phyloP scores from a whole-genome alignment of 2,113 vertebrate species.

The Brachypodius melanocephalos region DNA sequence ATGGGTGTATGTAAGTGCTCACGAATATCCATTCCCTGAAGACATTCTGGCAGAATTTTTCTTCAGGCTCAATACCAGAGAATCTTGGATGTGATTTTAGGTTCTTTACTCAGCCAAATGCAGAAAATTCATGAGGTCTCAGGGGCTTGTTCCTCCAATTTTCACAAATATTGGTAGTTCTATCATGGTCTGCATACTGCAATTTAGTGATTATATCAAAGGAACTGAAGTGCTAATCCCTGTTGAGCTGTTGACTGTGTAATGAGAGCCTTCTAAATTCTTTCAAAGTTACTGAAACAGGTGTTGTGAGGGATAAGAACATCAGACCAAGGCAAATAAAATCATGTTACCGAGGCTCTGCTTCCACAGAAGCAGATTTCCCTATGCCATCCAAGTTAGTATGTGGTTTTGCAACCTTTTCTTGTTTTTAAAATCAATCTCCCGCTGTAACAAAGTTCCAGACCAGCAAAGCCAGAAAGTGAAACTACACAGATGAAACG shows the following conservation, averaged over 20 bases:
- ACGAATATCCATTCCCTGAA: neutral
- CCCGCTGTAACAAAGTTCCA: neutral
- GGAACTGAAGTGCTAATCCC: conserved; percentile 29
- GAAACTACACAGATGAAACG: neutral
- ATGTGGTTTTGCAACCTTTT: neutral
- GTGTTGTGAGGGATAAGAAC: conserved; percentile 49
- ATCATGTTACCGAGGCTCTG: neutral
- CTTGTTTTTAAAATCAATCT: neutral
- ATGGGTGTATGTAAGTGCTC: neutral
- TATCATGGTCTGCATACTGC: neutral
- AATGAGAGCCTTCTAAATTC: conserved; percentile 20
- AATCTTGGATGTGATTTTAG: conserved; percentile 12
- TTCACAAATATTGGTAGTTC: neutral
- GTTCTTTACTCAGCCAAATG: neutral
- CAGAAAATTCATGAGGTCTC: neutral
- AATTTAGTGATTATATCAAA: conserved; percentile 45
- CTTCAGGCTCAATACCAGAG: neutral
- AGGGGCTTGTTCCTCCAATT: conserved; percentile 4
- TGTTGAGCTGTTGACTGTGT: neutral
- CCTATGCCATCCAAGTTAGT: neutral
- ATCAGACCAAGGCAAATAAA: conserved; percentile 2
- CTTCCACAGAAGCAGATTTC: neutral
- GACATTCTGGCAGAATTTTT: neutral
- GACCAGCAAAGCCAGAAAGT: neutral
- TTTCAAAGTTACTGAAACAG: conserved; percentile 45